phyloP scores from a whole-genome alignment of 2,888 invertebrate species.

The Schizaphis graminum region DNA sequence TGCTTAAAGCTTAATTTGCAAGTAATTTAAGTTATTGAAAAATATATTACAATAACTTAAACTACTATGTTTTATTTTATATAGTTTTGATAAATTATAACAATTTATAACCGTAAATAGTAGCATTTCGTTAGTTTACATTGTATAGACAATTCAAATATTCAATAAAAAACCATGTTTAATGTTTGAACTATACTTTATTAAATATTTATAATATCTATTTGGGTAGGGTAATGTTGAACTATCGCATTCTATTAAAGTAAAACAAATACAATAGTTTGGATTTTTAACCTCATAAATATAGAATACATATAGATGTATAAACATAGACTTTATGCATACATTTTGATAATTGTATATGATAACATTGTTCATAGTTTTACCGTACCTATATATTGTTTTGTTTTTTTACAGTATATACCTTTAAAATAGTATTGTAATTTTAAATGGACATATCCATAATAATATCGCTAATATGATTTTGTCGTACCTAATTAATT shows the following conservation, averaged over 20 bases:
- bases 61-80: neutral
- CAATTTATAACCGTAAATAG: neutral
- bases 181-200: neutral
- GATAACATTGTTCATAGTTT: neutral
- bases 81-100: neutral
- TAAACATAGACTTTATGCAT: neutral
- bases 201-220: neutral
- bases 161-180: neutral
- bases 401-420: neutral
- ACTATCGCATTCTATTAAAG: neutral
- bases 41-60: neutral
- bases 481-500: neutral
- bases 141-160: neutral
- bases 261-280: neutral
- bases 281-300: neutral
- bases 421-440: neutral
- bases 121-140: neutral
- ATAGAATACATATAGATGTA: no score
- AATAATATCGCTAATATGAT: no score
- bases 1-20: neutral
- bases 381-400: neutral
- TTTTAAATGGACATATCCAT: neutral
- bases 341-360: neutral
- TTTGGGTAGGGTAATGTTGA: neutral
- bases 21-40: neutral